Conservation (phyloP, 2,113 vertebrate species). For the Verasper variegatus region DNA sequence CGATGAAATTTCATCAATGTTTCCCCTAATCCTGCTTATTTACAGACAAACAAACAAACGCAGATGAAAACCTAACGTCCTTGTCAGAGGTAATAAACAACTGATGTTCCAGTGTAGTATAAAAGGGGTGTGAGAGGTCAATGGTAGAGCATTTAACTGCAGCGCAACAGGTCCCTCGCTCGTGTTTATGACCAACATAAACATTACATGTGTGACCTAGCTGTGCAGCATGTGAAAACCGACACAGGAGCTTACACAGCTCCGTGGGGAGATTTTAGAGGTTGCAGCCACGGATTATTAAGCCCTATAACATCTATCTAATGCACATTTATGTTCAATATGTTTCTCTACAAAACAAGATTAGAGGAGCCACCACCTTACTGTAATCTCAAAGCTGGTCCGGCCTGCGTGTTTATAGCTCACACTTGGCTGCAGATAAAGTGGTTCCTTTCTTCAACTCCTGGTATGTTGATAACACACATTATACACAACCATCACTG, state of each 20-base stretch:
- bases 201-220: not conserved
- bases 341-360: not conserved
- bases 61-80: too few relatives aligned
- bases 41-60: too few relatives aligned
- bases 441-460: not conserved
- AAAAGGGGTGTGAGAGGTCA: constrained; percentile 66
- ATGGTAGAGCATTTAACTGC: constrained; percentile 84
- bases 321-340: not conserved
- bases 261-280: not conserved
- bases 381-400: not conserved
- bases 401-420: not conserved
- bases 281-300: not conserved
- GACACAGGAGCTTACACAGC: not conserved
- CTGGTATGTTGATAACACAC: not conserved
- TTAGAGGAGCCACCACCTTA: not conserved
- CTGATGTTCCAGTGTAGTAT: not conserved
- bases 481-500: not conserved
- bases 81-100: not conserved
- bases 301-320: not conserved
- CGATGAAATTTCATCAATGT: too few relatives aligned
- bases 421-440: not conserved
- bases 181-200: not conserved
- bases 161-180: constrained; percentile 76
- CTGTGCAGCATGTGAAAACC: constrained; percentile 1
- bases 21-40: too few relatives aligned